These are phyloP conservation scores for Ammodramus savannarum DNA, from an alignment of 2,113 vertebrate genomes.

Conservation along the genomic window DNA sequence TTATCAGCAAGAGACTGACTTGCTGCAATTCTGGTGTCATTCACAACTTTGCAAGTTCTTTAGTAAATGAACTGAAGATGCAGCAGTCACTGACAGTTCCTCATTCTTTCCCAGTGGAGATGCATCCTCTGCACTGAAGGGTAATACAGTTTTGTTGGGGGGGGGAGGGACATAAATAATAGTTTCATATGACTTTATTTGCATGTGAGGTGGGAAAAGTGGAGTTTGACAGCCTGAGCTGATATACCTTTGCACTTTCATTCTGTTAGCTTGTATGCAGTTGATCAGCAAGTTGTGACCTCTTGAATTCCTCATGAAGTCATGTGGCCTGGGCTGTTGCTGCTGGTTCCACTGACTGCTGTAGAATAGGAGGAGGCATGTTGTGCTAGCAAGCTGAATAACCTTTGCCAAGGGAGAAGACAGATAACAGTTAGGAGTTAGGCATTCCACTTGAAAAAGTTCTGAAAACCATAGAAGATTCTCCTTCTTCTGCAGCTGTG, in stretches of 20 bases:
- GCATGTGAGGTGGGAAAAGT: background rate
- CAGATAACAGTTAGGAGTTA: background rate
- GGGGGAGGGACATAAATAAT: background rate
- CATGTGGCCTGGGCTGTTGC: background rate
- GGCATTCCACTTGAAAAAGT: background rate
- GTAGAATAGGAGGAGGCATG: background rate
- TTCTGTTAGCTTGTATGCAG: background rate
- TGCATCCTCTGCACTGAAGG: background rate
- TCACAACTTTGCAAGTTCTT: background rate
- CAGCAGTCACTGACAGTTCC: background rate
- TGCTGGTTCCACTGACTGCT: background rate
- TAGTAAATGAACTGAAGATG: background rate
- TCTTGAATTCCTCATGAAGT: background rate
- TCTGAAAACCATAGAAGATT: background rate
- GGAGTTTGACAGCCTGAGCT: background rate
- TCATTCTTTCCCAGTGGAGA: background rate
- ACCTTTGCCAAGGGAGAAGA: background rate
- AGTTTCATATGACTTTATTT: background rate
- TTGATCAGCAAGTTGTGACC: background rate
- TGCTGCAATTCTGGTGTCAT: background rate
- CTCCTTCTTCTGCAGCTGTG: background rate
- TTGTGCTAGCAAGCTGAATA: background rate
- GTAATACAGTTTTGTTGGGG: background rate
- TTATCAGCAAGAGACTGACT: background rate
- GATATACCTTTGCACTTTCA: background rate